Percentiles rank a stretch among this genome's conserved stretches.
Evolutionary conservation across 2,797 vertebrate genomes (phyloP).

Genomic region (Leptoclinus maculatus): DNA sequence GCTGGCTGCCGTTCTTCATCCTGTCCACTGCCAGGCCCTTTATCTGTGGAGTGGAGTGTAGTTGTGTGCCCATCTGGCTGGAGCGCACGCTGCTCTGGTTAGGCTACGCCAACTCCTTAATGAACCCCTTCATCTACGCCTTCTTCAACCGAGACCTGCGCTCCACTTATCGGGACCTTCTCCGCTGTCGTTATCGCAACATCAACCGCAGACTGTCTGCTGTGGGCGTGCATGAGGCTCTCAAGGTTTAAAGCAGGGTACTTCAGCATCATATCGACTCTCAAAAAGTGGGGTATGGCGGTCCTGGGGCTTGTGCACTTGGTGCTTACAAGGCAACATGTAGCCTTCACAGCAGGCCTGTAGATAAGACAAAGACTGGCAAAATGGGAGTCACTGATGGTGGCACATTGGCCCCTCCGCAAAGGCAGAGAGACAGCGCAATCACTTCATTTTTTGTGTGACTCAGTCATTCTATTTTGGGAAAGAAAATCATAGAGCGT

Average conservation of each 20-base stretch:
- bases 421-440: conserved; percentile 51
- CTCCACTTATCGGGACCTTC: conserved; percentile 86
- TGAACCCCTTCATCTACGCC: conserved; percentile 90
- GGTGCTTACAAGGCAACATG: conserved; percentile 40
- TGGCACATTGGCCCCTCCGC: conserved; percentile 37
- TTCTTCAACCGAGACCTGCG: conserved; percentile 88
- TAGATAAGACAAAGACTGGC: conserved; percentile 69
- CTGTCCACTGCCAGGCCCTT: conserved; percentile 87
- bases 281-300: conserved; percentile 4
- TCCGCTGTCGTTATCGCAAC: conserved; percentile 87
- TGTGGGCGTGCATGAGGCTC: conserved; percentile 87
- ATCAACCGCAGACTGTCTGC: conserved; percentile 88
- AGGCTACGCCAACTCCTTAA: conserved; percentile 87
- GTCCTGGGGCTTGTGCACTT: conserved; percentile 32
- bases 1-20: conserved; percentile 88
- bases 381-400: conserved; percentile 48
- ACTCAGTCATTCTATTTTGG: conserved; percentile 78
- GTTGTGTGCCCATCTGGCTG: conserved; percentile 88
- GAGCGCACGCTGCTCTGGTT: conserved; percentile 87
- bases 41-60: conserved; percentile 86
- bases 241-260: conserved; percentile 73
- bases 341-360: conserved; percentile 50
- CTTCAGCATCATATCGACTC: not conserved
- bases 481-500: conserved; percentile 60
- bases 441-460: conserved; percentile 65